Percentiles rank a stretch among this genome's conserved stretches.
phyloP scores from a whole-genome alignment of 2,113 vertebrate species.

The Barbus barbus region DNA sequence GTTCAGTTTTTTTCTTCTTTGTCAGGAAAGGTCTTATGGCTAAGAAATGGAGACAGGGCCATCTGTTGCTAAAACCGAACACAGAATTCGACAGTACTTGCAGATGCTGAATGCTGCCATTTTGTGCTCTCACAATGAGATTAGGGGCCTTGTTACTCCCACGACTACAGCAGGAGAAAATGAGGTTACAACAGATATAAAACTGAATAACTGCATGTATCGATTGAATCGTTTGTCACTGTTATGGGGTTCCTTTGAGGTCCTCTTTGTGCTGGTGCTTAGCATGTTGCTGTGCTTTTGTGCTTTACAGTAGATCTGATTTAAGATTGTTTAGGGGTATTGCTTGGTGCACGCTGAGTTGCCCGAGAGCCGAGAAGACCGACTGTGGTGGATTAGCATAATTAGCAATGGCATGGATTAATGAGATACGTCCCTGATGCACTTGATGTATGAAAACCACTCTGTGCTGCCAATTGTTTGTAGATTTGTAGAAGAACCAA shows the following conservation, averaged over 20 bases:
- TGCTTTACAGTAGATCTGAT: not conserved
- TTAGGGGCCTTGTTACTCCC: slow-evolving; percentile 39
- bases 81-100: not conserved
- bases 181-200: slow-evolving; percentile 15
- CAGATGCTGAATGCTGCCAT: slow-evolving; percentile 23
- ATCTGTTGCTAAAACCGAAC: slow-evolving; percentile 37
- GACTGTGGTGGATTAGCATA: slow-evolving; percentile 63
- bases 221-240: not conserved
- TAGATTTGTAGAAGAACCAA: not conserved
- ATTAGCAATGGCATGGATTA: slow-evolving; percentile 67
- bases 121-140: slow-evolving; percentile 29
- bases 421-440: slow-evolving; percentile 52
- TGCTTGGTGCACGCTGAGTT: not conserved
- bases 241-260: not conserved
- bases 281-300: not conserved
- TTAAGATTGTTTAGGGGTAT: not conserved
- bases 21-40: slow-evolving; percentile 3
- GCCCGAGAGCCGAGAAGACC: slow-evolving; percentile 51
- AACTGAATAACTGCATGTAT: slow-evolving; percentile 4
- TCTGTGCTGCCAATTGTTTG: not conserved
- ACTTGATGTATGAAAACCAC: slow-evolving; percentile 47
- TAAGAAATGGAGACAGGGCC: slow-evolving; percentile 27
- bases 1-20: slow-evolving; percentile 1
- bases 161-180: slow-evolving; percentile 28
- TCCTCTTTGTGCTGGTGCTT: not conserved